Evolutionary conservation across 2,113 vertebrate species (phyloP).

Genomic region (Guaruba guarouba): DNA sequence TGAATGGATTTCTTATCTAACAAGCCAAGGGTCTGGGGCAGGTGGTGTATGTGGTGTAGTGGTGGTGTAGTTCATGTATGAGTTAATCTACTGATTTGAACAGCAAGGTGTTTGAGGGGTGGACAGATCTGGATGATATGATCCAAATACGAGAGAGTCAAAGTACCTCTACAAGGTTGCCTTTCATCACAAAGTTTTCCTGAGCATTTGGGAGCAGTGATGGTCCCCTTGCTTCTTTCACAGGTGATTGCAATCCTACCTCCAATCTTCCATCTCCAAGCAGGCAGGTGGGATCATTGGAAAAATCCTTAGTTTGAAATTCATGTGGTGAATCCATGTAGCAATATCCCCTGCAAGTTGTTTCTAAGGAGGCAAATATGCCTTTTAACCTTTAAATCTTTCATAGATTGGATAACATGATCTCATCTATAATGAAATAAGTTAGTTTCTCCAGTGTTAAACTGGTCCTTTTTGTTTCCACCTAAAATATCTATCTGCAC

Average conservation of each 20-base stretch:
- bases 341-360: background rate
- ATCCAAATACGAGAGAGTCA: background rate
- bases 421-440: background rate
- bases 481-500: background rate
- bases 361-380: background rate
- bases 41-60: background rate
- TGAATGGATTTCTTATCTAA: background rate
- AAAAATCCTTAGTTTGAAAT: background rate
- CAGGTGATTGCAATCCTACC: background rate
- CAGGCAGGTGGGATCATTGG: background rate
- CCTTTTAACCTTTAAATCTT: background rate
- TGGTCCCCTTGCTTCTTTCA: background rate
- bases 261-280: background rate
- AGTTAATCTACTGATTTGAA: background rate
- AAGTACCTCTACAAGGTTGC: background rate
- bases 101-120: rapidly evolving
- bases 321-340: background rate
- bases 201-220: background rate
- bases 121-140: background rate
- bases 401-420: background rate
- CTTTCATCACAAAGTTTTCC: background rate
- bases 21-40: background rate
- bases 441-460: background rate
- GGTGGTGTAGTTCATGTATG: background rate
- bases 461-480: background rate